Evolutionary conservation across 2,113 vertebrate species (phyloP), one percentile per base, ranked within the genome.

Genomic region (Choloepus hoffmanni): DNA sequence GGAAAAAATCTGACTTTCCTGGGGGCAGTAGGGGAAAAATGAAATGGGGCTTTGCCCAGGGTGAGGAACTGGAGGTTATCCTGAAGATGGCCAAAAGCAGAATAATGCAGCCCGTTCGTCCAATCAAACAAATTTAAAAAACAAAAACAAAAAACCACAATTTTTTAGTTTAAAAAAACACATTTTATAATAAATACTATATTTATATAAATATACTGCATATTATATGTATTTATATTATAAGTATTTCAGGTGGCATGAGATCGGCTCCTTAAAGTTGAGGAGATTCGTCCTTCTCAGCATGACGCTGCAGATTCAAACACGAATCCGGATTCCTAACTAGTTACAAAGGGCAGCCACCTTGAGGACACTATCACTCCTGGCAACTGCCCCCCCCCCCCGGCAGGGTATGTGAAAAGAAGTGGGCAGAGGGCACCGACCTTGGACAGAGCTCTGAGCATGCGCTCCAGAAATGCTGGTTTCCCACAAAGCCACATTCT

Each of bases 1-100:
- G n/a, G 8, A 11, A 85, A 83, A 89, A 94, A 85, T 90, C 28
- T 96, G 28, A 58, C 68, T 94, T 92, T 85, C 7, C 72, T 33
- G 24, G 23, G 11, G 45, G 48, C 24, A 87, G 43, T 28, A 15
- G 68, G 3, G 11, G 33, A 26, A 23, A 16, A 70, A 43, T 63
- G 26, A 83, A 95, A 78, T 16, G 74, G 43, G 36, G 19, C 70
- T 77, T 90, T 92, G 19, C 55, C 55, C 10, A 33, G 16, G 40
- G 48, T 76, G 62, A 85, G n/a, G 62, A 76, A 88, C 55, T 23
- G 3, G 8, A 96, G 83, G 53, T 87, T 85, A 94, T 53, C 60
- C 24, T 48, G 36, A 43, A 91, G 15, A 26, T 73, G 36, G 45
- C n/a, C 74, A n/a, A 92, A 30, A 84, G 79, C 50, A 70, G 72